Evolutionary conservation across 2,113 vertebrate genomes (phyloP), one percentile per base, ranked within the genome.

Genomic region (Gadus macrocephalus): DNA sequence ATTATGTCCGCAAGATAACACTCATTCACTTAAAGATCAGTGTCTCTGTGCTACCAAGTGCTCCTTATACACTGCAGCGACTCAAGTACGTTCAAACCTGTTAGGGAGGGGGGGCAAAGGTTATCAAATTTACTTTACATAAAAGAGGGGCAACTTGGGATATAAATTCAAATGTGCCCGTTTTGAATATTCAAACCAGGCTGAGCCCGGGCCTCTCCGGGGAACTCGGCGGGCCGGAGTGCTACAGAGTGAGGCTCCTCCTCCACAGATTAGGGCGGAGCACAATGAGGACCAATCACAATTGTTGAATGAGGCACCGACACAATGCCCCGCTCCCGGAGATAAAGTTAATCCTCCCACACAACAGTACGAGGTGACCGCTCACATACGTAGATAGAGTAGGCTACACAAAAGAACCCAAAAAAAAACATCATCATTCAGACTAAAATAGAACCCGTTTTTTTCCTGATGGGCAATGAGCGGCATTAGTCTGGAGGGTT

Each of bases 141-240:
- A 49, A 49, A 49, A 49, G 42, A 49, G 42, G 42, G 8, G 11
- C 42, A 49, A 49, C 42, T 49, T 14, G 42, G 9, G 12, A 60
- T 60, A 60, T 60, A 77, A 81, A 89, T 84, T 78, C 80, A 80
- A 82, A 83, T 75, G 59, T 58, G 70, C 42, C 42, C 17, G 69
- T 72, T 88, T 80, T 83, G 77, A 86, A 85, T 88, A 90, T 87
- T 87, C 83, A 86, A 89, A 82, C 75, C 69, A 67, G 77, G 77
- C 80, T 67, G 69, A 56, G 25, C 20, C 65, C 77, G 59, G 68
- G 55, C 60, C 53, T 76, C 76, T 74, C 65, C 60, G 79, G 79
- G 71, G 84, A 84, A 78, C 87, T 72, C 66, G 67, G 75, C 66
- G 72, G 66, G 66, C 82, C 67, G 62, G 69, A 14, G 74, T 2